phyloP scores from a whole-genome alignment of 37 sponge, comb jelly and placozoan species.

The Oopsacas minuta region DNA sequence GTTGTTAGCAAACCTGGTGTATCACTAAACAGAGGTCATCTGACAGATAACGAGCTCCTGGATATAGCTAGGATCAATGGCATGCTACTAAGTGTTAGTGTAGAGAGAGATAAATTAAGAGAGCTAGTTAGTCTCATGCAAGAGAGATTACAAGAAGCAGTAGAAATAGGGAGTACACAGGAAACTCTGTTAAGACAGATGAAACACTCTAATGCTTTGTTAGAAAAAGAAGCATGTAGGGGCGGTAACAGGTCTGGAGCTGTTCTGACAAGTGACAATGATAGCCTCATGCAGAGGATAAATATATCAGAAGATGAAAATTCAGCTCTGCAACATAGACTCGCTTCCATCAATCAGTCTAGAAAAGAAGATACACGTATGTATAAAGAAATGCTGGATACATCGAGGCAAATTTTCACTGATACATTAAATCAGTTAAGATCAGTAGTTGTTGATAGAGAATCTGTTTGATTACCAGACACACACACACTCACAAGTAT shows the following conservation, averaged over 20 bases:
- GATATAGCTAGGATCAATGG: not conserved
- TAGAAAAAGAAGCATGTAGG: not conserved
- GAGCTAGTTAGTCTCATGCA: conserved; percentile 5
- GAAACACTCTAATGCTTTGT: not conserved
- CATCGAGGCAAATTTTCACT: not conserved
- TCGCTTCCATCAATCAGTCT: not conserved
- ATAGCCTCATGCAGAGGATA: not conserved
- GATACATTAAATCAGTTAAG: not conserved
- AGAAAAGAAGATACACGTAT: not conserved
- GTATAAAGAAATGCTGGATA: conserved; percentile 1
- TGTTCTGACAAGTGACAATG: not conserved
- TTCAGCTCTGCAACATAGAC: not conserved
- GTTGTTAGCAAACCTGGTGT: not conserved
- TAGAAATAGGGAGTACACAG: not conserved
- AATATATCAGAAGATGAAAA: not conserved
- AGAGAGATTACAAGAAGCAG: not conserved
- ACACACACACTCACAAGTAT: too few species aligned
- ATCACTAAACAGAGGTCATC: not conserved
- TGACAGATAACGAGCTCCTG: not conserved
- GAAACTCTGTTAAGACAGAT: not conserved
- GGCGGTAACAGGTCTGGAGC: not conserved
- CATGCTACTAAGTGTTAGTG: not conserved
- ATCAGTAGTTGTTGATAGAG: not conserved
- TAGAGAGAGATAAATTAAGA: not conserved
- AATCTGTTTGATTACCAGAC: too few species aligned